phyloP scores from a whole-genome alignment of 1,140 invertebrate species.

The Hylaeus volcanicus region DNA sequence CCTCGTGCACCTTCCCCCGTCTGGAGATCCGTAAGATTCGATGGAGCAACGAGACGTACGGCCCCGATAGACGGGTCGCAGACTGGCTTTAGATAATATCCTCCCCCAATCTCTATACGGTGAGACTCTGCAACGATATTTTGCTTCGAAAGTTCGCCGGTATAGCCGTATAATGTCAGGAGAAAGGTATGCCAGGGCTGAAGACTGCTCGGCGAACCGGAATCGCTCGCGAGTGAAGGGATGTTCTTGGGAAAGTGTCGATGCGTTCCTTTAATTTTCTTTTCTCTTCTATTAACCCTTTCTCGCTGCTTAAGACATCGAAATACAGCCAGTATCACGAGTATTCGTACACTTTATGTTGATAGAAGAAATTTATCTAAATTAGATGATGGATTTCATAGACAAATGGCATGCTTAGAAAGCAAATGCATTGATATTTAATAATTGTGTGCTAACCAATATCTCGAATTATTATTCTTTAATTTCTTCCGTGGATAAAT shows the following conservation, averaged over 20 bases:
- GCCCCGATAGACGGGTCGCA: conserved; percentile 61
- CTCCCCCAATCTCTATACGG: conserved; percentile 39
- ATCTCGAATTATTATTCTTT: too few relatives aligned
- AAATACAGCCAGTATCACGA: too few relatives aligned
- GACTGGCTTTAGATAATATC: conserved; percentile 70
- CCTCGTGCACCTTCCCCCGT: background rate
- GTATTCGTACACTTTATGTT: too few relatives aligned
- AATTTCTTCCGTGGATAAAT: too few relatives aligned
- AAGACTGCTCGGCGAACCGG: conserved; percentile 15
- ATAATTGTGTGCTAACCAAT: too few relatives aligned
- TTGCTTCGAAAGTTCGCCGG: conserved; percentile 53
- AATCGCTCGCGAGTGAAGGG: background rate
- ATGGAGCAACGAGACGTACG: conserved; percentile 59
- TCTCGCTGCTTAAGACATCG: too few relatives aligned
- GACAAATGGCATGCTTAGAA: too few relatives aligned
- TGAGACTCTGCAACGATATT: conserved; percentile 59
- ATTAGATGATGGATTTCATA: too few relatives aligned
- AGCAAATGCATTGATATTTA: too few relatives aligned
- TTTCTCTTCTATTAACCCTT: too few relatives aligned
- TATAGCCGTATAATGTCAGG: conserved; percentile 16
- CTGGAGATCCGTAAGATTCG: conserved; percentile 62
- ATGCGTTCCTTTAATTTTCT: background rate
- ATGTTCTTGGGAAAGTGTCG: background rate
- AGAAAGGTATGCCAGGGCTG: background rate
- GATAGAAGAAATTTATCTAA: too few relatives aligned